phyloP scores from a whole-genome alignment of 2,888 invertebrate genomes.

The Chloromyia formosa region DNA sequence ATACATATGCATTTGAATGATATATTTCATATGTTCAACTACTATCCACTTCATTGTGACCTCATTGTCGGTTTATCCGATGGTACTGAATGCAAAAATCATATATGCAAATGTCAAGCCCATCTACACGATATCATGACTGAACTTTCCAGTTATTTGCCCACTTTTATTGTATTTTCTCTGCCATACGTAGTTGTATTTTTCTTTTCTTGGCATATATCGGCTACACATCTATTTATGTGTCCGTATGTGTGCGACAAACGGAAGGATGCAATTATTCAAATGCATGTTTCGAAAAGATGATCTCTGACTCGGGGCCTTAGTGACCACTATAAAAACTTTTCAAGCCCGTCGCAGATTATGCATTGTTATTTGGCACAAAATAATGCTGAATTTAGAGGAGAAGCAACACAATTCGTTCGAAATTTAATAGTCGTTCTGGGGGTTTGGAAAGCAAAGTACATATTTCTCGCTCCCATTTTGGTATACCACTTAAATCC shows the following conservation, averaged over 20 bases:
- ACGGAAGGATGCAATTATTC: slow-evolving; percentile 34
- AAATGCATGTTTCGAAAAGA: slow-evolving; percentile 34
- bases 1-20: too few species aligned
- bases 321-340: slow-evolving; percentile 3
- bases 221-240: background rate
- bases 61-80: background rate
- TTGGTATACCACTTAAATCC: background rate
- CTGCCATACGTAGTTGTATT: background rate
- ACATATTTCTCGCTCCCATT: background rate
- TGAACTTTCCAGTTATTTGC: slow-evolving; percentile 17
- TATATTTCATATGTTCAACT: too few species aligned
- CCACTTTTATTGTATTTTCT: background rate
- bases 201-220: slow-evolving; percentile 7
- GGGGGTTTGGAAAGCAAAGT: background rate
- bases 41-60: background rate
- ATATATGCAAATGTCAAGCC: slow-evolving; percentile 36
- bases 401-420: background rate
- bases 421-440: background rate
- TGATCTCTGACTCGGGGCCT: background rate
- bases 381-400: background rate
- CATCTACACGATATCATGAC: slow-evolving; percentile 21
- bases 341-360: slow-evolving; percentile 13
- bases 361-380: background rate
- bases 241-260: too few species aligned
- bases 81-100: slow-evolving; percentile 3